Evolutionary conservation across 2,113 vertebrate genomes (phyloP).

Genomic region (Scomber scombrus): DNA sequence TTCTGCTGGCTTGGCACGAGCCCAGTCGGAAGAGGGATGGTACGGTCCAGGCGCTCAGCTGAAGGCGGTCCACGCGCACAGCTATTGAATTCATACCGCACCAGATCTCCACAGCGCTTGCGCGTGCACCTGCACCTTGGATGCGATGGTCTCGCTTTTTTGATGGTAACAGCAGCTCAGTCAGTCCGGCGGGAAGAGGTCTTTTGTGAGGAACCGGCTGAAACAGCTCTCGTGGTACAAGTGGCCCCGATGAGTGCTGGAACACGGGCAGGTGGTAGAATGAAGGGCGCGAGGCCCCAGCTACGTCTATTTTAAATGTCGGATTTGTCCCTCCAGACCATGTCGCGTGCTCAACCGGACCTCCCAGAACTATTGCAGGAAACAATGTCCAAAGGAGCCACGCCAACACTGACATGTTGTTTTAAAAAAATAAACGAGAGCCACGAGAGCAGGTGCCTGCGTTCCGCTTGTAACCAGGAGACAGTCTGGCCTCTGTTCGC

Average conservation of each 20-base stretch:
- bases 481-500: neutral
- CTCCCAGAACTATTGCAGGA: neutral
- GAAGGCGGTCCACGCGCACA: slow-evolving; percentile 54
- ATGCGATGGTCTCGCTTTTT: neutral
- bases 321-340: neutral
- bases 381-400: slow-evolving; percentile 39
- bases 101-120: slow-evolving; percentile 42
- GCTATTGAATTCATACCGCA: slow-evolving; percentile 17
- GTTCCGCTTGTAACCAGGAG: neutral
- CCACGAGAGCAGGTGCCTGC: neutral
- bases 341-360: neutral
- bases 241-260: slow-evolving; percentile 28
- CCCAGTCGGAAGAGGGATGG: slow-evolving; percentile 43
- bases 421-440: neutral
- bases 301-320: neutral
- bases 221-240: slow-evolving; percentile 41
- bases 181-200: slow-evolving; percentile 33
- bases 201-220: neutral
- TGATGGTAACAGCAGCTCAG: slow-evolving; percentile 25
- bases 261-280: slow-evolving; percentile 57
- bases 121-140: neutral
- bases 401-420: slow-evolving; percentile 21
- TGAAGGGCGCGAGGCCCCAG: neutral
- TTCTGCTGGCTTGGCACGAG: slow-evolving; percentile 27
- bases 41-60: slow-evolving; percentile 26